Conservation (phyloP, 2,113 vertebrate species). For the Actenoides hombroni region DNA sequence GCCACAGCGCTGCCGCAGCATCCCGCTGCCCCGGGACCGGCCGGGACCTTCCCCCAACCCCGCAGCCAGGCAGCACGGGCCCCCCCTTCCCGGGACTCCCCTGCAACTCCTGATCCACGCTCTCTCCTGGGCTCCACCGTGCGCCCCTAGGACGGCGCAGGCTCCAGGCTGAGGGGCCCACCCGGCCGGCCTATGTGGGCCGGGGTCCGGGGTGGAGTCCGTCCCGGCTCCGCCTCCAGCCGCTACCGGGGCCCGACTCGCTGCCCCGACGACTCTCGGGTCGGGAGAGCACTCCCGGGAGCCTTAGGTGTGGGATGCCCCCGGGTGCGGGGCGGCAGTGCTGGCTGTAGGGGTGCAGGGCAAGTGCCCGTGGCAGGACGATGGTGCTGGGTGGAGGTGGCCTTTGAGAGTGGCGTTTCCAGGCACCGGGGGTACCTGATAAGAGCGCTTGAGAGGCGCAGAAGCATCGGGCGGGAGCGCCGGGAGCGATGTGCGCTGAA, state of each 20-base stretch:
- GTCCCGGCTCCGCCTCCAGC: not conserved
- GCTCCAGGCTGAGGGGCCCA: not conserved
- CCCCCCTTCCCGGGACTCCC: too few species aligned
- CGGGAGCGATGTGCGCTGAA: not conserved
- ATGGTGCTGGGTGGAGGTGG: not conserved
- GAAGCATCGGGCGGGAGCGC: not conserved
- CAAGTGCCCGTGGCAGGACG: not conserved
- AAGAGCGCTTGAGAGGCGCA: not conserved
- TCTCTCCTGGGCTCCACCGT: not conserved
- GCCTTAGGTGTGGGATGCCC: not conserved
- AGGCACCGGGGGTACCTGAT: not conserved
- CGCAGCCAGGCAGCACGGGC: not conserved
- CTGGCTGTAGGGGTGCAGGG: not conserved
- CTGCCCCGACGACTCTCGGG: not conserved
- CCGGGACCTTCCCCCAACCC: too few species aligned
- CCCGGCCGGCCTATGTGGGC: constrained; percentile 17
- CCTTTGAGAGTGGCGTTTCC: not conserved
- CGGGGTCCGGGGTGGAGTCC: constrained; percentile 43
- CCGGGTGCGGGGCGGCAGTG: not conserved
- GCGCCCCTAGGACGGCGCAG: not conserved
- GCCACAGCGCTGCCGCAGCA: constrained; percentile 29
- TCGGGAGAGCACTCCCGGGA: not conserved
- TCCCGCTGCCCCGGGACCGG: not conserved
- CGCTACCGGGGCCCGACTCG: not conserved
- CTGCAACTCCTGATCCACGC: not conserved